phyloP scores from a whole-genome alignment of 2,113 vertebrate species.

The Dromas ardeola region DNA sequence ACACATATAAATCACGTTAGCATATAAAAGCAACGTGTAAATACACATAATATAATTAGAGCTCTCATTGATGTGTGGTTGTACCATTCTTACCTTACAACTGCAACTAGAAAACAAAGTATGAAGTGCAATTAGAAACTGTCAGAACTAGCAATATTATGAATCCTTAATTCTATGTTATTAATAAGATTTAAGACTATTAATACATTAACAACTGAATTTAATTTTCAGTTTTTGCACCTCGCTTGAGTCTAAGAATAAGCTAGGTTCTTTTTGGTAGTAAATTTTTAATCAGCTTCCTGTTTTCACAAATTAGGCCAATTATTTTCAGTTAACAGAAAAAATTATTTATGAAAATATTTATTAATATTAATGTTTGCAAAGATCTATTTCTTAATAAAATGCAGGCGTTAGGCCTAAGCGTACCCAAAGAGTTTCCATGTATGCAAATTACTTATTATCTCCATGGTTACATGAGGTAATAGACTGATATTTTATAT shows the following conservation, averaged over 20 bases:
- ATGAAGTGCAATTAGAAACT: background rate
- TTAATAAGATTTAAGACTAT: background rate
- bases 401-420: background rate
- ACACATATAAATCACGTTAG: background rate
- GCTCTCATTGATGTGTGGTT: background rate
- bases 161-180: background rate
- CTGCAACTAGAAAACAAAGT: background rate
- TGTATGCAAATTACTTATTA: background rate
- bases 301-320: constrained; percentile 4
- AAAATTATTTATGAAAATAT: background rate
- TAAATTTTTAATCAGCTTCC: constrained; percentile 18
- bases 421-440: background rate
- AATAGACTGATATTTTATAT: background rate
- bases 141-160: background rate
- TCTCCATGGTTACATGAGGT: constrained; percentile 31
- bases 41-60: constrained; percentile 13
- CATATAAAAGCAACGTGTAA: background rate
- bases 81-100: background rate
- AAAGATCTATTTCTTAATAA: background rate
- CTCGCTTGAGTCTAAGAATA: background rate
- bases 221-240: background rate
- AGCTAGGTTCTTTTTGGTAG: background rate
- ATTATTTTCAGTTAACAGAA: constrained; percentile 17
- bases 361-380: background rate
- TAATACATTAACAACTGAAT: background rate